These are phyloP conservation scores for Celastrina argiolus DNA, from an alignment of 2,888 invertebrate genomes.

Conservation along the genomic window DNA sequence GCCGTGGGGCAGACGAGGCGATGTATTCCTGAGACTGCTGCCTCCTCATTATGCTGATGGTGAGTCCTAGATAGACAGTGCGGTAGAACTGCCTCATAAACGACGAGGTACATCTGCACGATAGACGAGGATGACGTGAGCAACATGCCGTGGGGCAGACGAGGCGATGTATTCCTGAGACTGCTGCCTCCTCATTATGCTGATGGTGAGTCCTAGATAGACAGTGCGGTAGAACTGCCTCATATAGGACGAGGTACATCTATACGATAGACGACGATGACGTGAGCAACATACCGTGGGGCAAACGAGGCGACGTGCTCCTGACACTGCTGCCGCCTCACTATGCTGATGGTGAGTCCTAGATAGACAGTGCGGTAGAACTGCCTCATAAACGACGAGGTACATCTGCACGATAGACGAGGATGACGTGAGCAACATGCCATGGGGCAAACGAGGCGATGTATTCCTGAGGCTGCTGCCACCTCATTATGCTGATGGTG, in stretches of 20 bases:
- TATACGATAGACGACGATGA: no score
- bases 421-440: slow-evolving; percentile 68
- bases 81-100: no score
- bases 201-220: no score
- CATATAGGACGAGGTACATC: no score
- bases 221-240: no score
- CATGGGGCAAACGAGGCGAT: slow-evolving; percentile 89
- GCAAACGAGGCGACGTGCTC: slow-evolving; percentile 87
- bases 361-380: neutral
- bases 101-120: slow-evolving; percentile 59
- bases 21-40: slow-evolving; percentile 84
- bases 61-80: slow-evolving; percentile 55
- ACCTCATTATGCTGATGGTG: slow-evolving; percentile 86
- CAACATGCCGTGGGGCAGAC: slow-evolving; percentile 43
- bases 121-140: slow-evolving; percentile 61
- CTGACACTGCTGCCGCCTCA: slow-evolving; percentile 83
- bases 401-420: slow-evolving; percentile 61
- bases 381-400: slow-evolving; percentile 37
- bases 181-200: no score
- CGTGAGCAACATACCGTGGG: slow-evolving; percentile 81
- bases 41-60: slow-evolving; percentile 86
- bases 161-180: no score
- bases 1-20: slow-evolving; percentile 89
- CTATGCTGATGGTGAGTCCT: slow-evolving; percentile 85
- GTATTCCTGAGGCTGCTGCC: slow-evolving; percentile 85